phyloP scores from a whole-genome alignment of 2,888 invertebrate species.

The Steromphala cineraria region DNA sequence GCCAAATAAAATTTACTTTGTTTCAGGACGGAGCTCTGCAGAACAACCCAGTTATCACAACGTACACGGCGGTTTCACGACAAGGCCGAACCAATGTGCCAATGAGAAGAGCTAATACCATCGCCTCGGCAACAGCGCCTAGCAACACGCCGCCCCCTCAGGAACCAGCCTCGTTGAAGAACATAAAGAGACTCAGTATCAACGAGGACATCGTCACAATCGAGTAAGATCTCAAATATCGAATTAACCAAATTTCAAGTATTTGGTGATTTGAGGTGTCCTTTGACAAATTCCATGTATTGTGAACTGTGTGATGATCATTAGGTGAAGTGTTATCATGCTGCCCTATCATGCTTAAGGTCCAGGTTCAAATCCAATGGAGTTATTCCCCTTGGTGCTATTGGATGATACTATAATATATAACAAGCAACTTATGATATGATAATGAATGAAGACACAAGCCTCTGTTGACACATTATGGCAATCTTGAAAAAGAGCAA shows the following conservation, averaged over 20 bases:
- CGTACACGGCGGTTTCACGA: slow-evolving; percentile 64
- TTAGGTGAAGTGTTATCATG: too few relatives aligned
- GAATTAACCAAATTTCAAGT: background rate
- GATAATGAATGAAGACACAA: too few relatives aligned
- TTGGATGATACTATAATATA: too few relatives aligned
- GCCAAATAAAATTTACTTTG: background rate
- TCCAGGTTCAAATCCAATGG: too few relatives aligned
- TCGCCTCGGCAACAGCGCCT: background rate
- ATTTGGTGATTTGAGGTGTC: too few relatives aligned
- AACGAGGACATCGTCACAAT: slow-evolving; percentile 54
- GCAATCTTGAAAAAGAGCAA: too few relatives aligned
- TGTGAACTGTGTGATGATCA: too few relatives aligned
- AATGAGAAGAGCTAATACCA: slow-evolving; percentile 25
- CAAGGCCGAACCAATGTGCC: slow-evolving; percentile 15
- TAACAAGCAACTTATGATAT: too few relatives aligned
- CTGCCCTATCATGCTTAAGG: too few relatives aligned
- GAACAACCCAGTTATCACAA: slow-evolving; percentile 70
- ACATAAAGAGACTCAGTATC: slow-evolving; percentile 63
- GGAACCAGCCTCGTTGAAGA: slow-evolving; percentile 63
- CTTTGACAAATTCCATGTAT: too few relatives aligned
- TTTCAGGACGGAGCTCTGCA: slow-evolving; percentile 63
- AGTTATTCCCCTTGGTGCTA: too few relatives aligned
- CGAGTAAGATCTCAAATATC: slow-evolving; percentile 21
- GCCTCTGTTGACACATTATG: too few relatives aligned
- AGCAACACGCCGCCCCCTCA: background rate